A percentile compares a stretch with the other conserved stretches of the same genome.
These are phyloP conservation scores for Drosophila rhopaloa DNA, from an alignment of 1,140 invertebrate genomes.

Conservation along the genomic window DNA sequence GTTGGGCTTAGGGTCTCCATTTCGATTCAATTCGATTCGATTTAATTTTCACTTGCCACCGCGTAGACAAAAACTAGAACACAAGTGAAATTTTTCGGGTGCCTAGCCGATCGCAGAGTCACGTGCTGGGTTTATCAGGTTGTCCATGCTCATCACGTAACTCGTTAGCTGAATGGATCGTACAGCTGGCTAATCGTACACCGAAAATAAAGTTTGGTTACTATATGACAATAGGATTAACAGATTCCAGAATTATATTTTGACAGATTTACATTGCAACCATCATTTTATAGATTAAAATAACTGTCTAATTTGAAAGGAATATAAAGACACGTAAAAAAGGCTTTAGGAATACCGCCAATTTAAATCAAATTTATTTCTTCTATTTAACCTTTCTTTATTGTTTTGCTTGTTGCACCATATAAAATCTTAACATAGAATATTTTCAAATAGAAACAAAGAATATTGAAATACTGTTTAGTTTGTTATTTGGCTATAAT, in stretches of 20 bases:
- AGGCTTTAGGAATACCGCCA: no score
- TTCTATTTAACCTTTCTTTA: no score
- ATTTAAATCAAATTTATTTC: no score
- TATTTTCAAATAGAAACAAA: no score
- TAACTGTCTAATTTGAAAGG: no score
- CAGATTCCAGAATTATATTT: neutral
- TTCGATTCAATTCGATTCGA: constrained; percentile 22
- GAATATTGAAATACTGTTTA: no score
- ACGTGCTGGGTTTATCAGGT: constrained; percentile 62
- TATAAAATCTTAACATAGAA: no score
- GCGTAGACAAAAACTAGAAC: constrained; percentile 79
- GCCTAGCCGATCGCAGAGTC: constrained; percentile 44
- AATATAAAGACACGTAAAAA: no score
- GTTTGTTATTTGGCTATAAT: no score
- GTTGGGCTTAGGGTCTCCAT: constrained; percentile 1
- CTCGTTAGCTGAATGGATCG: constrained; percentile 56
- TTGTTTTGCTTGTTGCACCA: no score
- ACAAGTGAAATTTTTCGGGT: constrained; percentile 80
- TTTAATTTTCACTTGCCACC: constrained; percentile 75
- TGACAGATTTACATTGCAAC: no score
- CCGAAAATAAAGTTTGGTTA: constrained; percentile 2
- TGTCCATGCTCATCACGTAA: constrained; percentile 66
- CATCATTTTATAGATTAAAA: no score
- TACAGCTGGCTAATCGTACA: constrained; percentile 41
- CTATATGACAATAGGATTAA: neutral